Evolutionary conservation across 2,113 vertebrate genomes (phyloP).

Genomic region (Callocephalon fimbriatum): DNA sequence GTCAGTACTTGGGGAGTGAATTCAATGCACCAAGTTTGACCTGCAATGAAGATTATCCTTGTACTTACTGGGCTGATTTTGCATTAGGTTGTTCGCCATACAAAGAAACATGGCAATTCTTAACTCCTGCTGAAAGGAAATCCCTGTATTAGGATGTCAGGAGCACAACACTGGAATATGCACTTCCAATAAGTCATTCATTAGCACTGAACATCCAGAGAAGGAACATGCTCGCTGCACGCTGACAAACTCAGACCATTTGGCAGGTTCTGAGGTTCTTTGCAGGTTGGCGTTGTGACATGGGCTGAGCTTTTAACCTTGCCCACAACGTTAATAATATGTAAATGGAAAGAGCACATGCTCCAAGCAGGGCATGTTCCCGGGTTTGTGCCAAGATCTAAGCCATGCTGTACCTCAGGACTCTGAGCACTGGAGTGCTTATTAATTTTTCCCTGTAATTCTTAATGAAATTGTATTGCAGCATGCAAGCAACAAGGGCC

Average conservation of each 20-base stretch:
- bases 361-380: conserved; percentile 54
- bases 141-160: not conserved
- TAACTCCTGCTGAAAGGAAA: not conserved
- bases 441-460: conserved; percentile 51
- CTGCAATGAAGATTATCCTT: not conserved
- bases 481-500: conserved; percentile 29
- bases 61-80: not conserved
- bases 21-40: not conserved
- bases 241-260: not conserved
- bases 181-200: conserved; percentile 30
- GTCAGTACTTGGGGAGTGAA: not conserved
- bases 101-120: not conserved
- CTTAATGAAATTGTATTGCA: conserved; percentile 57
- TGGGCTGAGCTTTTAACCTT: conserved; percentile 46
- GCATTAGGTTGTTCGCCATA: not conserved
- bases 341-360: conserved; percentile 70
- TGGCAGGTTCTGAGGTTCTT: conserved; percentile 40
- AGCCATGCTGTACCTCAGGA: conserved; percentile 10
- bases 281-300: not conserved
- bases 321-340: conserved; percentile 71
- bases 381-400: conserved; percentile 68
- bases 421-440: conserved; percentile 63
- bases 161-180: not conserved
- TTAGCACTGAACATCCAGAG: not conserved
- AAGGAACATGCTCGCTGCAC: not conserved